These are phyloP conservation scores for Pampusana beccarii DNA, from an alignment of 2,113 vertebrate genomes.

Conservation along the genomic window DNA sequence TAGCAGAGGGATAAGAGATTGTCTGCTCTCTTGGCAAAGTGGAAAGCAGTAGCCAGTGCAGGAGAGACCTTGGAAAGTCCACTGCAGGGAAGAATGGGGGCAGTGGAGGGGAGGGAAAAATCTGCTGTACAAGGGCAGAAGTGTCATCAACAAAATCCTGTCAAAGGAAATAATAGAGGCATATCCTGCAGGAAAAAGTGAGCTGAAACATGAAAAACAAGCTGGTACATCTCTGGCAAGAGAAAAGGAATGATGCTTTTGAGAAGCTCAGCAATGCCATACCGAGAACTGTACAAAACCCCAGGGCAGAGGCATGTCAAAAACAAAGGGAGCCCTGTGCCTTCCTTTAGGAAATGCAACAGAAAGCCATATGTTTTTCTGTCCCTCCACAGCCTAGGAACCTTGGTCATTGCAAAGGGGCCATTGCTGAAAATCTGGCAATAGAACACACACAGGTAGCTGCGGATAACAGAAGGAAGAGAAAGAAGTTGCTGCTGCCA, in stretches of 20 bases:
- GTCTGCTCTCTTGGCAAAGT: neutral
- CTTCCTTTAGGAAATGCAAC: neutral
- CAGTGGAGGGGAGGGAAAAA: neutral
- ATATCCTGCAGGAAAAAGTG: neutral
- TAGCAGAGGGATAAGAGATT: neutral
- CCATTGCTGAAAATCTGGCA: neutral
- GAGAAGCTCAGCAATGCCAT: neutral
- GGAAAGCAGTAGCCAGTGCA: neutral
- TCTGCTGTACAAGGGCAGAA: neutral
- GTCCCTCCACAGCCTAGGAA: neutral
- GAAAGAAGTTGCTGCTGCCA: neutral
- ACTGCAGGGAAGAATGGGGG: neutral
- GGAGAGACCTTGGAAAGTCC: neutral
- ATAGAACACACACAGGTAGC: neutral
- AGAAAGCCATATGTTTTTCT: neutral
- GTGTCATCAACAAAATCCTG: neutral
- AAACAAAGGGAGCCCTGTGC: neutral
- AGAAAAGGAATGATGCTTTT: neutral
- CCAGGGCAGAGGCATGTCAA: neutral
- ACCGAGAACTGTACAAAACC: neutral
- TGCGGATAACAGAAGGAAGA: neutral
- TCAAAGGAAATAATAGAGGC: neutral
- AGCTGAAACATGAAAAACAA: neutral
- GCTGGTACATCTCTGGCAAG: neutral
- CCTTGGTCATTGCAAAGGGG: neutral